Conservation (phyloP, 2,797 vertebrate species). For the Acipenser transmontanus region DNA sequence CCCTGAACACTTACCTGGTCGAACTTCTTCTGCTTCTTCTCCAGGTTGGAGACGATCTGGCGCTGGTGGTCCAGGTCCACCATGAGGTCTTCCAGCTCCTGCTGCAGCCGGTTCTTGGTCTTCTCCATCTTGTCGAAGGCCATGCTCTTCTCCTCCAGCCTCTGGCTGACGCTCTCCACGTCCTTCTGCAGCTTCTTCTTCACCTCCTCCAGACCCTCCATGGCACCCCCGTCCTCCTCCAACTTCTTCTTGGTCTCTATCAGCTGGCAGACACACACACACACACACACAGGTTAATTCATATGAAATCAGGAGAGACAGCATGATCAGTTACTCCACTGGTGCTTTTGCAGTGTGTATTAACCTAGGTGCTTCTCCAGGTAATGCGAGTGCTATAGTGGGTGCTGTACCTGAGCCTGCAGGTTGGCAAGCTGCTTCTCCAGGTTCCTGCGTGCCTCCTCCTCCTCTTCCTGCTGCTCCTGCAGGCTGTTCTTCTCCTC, state of each 20-base stretch:
- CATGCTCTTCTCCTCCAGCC: constrained; percentile 82
- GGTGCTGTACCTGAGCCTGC: constrained; percentile 74
- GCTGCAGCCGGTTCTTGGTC: constrained; percentile 87
- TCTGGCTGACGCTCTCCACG: constrained; percentile 72
- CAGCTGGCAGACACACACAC: constrained; percentile 53
- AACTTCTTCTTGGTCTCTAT: constrained; percentile 89
- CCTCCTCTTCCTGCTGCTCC: constrained; percentile 96
- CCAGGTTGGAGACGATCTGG: constrained; percentile 85
- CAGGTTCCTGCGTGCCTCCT: constrained; percentile 81
- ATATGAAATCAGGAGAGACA: too few relatives aligned
- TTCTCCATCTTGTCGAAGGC: constrained; percentile 89
- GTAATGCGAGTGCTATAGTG: not conserved
- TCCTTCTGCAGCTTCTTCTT: constrained; percentile 90
- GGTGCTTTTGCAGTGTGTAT: not conserved
- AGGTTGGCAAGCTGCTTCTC: constrained; percentile 84
- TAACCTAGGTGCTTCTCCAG: not conserved
- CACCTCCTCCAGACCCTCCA: constrained; percentile 86
- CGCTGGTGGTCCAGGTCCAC: constrained; percentile 90
- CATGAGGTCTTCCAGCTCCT: constrained; percentile 84
- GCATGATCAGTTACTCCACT: too few relatives aligned
- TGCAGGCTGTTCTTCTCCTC: constrained; percentile 84
- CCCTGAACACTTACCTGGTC: constrained; percentile 70
- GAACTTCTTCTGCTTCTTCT: constrained; percentile 96
- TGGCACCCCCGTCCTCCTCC: constrained; percentile 83
- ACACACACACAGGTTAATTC: constrained; percentile 1